These are phyloP conservation scores for Cactoblastis cactorum DNA, from an alignment of 2,888 invertebrate species.

Conservation along the genomic window DNA sequence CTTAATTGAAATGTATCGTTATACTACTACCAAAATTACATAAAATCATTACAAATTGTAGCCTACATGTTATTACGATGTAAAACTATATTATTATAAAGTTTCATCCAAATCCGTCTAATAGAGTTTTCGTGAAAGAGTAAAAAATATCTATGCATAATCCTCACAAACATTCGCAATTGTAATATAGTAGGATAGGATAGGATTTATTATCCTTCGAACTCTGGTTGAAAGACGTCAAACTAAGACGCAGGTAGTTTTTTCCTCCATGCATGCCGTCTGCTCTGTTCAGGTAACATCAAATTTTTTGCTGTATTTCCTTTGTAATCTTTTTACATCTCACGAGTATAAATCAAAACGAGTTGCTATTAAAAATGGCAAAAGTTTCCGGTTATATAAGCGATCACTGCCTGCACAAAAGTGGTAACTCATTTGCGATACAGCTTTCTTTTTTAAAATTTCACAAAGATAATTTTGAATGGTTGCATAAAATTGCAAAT, in stretches of 20 bases:
- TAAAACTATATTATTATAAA: too few relatives aligned
- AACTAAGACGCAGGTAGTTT: constrained; percentile 20
- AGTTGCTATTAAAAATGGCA: not conserved
- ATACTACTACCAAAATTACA: too few relatives aligned
- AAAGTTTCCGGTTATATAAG: constrained; percentile 15
- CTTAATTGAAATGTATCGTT: too few relatives aligned
- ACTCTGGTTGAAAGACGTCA: too few relatives aligned
- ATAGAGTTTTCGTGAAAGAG: too few relatives aligned
- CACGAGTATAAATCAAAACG: constrained; percentile 13
- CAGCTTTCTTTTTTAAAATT: constrained; percentile 10
- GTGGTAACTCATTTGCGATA: not conserved
- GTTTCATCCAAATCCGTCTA: too few relatives aligned
- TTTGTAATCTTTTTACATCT: constrained; percentile 17
- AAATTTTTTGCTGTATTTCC: constrained; percentile 28
- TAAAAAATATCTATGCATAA: too few relatives aligned
- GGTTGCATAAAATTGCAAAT: constrained; percentile 15
- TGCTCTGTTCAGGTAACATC: constrained; percentile 37
- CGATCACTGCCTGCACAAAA: not conserved
- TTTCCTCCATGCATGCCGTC: constrained; percentile 26
- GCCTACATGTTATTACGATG: too few relatives aligned
- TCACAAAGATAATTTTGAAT: constrained; percentile 6
- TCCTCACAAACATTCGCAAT: too few relatives aligned
- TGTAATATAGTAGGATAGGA: too few relatives aligned
- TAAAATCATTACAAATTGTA: too few relatives aligned
- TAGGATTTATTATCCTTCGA: too few relatives aligned